Evolutionary conservation across 2,888 invertebrate genomes (phyloP).

Genomic region (Drosophila birchii): DNA sequence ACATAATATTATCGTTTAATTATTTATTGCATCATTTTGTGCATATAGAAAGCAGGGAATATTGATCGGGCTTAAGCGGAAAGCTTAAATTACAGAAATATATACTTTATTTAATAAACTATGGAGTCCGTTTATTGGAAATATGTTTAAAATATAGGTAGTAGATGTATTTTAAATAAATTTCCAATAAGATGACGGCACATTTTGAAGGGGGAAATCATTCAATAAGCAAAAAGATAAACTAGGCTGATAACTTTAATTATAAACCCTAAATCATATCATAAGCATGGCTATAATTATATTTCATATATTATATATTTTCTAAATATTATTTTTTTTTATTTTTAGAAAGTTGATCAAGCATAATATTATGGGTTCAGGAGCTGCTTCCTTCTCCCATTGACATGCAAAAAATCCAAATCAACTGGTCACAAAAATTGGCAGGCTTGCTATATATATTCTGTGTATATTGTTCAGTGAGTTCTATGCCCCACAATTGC

Average conservation of each 20-base stretch:
- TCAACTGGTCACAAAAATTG: background rate
- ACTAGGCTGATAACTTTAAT: too few species aligned
- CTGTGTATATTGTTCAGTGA: conserved; percentile 51
- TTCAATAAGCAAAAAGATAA: too few species aligned
- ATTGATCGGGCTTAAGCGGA: conserved; percentile 33
- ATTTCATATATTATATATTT: background rate
- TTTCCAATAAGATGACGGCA: background rate
- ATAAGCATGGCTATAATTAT: background rate
- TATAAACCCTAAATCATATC: background rate
- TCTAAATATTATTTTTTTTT: too few species aligned
- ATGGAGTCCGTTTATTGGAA: too few species aligned
- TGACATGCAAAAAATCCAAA: background rate
- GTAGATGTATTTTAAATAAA: background rate
- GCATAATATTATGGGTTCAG: background rate
- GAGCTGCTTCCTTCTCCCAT: background rate
- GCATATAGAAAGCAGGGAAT: conserved; percentile 35
- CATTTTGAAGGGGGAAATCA: background rate
- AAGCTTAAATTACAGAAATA: conserved; percentile 18
- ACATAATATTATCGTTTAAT: conserved; percentile 46
- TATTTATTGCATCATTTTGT: conserved; percentile 36
- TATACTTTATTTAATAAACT: conserved; percentile 6
- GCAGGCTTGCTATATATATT: background rate
- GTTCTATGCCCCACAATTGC: conserved; percentile 9
- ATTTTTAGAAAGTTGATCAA: too few species aligned
- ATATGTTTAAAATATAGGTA: too few species aligned